Evolutionary conservation across 1,140 invertebrate genomes (phyloP).

Genomic region (Chionoecetes opilio): DNA sequence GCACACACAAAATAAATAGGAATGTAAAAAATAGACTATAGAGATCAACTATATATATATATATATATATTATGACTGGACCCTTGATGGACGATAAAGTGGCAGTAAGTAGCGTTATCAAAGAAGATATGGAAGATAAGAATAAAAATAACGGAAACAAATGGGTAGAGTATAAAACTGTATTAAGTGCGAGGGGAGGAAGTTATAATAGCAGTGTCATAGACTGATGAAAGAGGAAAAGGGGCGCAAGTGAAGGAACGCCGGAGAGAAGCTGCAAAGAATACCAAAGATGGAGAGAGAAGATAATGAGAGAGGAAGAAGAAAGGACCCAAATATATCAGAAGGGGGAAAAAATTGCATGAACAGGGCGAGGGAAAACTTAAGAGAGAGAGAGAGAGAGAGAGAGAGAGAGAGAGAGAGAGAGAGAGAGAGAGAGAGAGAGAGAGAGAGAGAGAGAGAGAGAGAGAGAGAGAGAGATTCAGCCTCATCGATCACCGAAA

Average conservation of each 20-base stretch:
- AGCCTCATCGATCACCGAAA: neutral
- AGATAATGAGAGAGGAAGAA: constrained; percentile 48
- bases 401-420: constrained; percentile 42
- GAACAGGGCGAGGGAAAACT: constrained; percentile 25
- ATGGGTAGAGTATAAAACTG: neutral
- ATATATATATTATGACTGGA: too few species aligned
- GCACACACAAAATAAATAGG: neutral
- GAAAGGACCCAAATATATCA: neutral
- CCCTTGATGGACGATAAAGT: neutral
- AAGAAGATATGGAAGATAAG: neutral
- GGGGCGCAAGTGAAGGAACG: neutral
- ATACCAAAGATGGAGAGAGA: constrained; percentile 1
- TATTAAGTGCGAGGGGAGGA: constrained; percentile 41
- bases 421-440: constrained; percentile 34
- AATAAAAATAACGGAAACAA: constrained; percentile 9
- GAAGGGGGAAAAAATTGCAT: neutral
- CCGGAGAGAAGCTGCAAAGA: neutral
- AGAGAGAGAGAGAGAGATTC: constrained; percentile 32
- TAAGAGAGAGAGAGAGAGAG: neutral
- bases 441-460: constrained; percentile 62
- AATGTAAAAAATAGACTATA: too few species aligned
- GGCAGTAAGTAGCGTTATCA: neutral
- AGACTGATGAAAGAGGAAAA: constrained; percentile 59
- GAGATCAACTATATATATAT: too few species aligned
- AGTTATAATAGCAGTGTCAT: constrained; percentile 52